These are phyloP conservation scores for Cantharis rufa DNA, from an alignment of 2,888 invertebrate species.

Conservation along the genomic window DNA sequence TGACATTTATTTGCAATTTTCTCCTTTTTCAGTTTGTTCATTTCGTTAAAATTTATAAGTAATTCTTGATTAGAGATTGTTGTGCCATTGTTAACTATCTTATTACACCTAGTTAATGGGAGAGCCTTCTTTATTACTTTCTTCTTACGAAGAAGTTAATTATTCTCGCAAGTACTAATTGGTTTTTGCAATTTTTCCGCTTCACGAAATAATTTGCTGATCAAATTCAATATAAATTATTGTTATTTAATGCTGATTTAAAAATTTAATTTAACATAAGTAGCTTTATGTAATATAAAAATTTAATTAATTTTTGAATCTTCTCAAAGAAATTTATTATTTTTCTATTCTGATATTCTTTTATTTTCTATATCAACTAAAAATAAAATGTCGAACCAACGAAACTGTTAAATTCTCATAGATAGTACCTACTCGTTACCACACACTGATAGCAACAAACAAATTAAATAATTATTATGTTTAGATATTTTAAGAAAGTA, in stretches of 20 bases:
- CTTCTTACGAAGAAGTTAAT: constrained; percentile 8
- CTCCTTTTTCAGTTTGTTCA: constrained; percentile 13
- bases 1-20: constrained; percentile 3
- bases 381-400: no score
- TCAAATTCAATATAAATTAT: neutral
- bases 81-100: constrained; percentile 5
- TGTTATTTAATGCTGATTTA: neutral
- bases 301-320: no score
- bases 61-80: constrained; percentile 18
- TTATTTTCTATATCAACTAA: no score
- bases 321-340: no score
- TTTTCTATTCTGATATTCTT: no score
- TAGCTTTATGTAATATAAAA: neutral
- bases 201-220: neutral
- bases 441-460: no score
- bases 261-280: neutral
- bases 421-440: no score
- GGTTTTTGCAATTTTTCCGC: constrained; percentile 6
- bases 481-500: no score
- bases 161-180: constrained; percentile 12
- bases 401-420: no score
- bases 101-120: constrained; percentile 13
- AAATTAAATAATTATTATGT: no score
- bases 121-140: constrained; percentile 2
- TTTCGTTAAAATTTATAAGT: constrained; percentile 20